Base-by-base conservation (phyloP, 2,797 vertebrate genomes). In the Lates japonicus region DNA sequence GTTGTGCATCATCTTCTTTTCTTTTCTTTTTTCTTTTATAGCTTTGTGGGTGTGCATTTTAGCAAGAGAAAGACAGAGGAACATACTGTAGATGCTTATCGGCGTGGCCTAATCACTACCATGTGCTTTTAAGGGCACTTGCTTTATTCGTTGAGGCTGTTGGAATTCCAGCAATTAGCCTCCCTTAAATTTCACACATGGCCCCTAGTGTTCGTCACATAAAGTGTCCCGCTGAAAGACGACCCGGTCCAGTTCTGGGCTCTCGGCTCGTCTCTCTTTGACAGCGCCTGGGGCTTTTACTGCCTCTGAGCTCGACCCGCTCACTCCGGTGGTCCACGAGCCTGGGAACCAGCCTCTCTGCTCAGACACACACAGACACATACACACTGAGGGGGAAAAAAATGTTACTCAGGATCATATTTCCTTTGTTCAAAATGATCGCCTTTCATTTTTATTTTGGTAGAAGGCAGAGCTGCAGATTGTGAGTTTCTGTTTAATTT, bases 91-190 rank as follows among this genome's bases (percentile, higher is more conserved):
- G 93, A 95, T 96, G 90, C 93, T 95, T 96, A 96, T 96, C 95
- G 87, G 49, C 39, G 41, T 42, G 42, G 82, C 81, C 80, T 95
- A 95, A 97, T 96, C 95, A 94, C 94, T 96, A 93, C 89, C 96
- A 96, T 96, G 94, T 96, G 94, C 82, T 55, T 90, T 92, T 76
- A 94, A 89, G 86, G 90, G 93, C 94, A 85, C 52, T 83, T 77
- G 93, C 87, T 95, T 96, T 91, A 92, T 95, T 84, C 90, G 93
- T 91, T 82, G 92, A 95, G 95, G 94, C 86, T 67, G 93, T 92
- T 95, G 94, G 94, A 95, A 96, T 95, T 94, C 80, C 89, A 92
- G 93, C 92, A 94, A 91, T 96, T 95, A 92, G 91, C 83, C 66
- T 81, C 82, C 91, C 88, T 94, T 90, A 90, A 87, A 77, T 93